Evolutionary conservation across 2,888 invertebrate genomes (phyloP).

Genomic region (Noctua pronuba): DNA sequence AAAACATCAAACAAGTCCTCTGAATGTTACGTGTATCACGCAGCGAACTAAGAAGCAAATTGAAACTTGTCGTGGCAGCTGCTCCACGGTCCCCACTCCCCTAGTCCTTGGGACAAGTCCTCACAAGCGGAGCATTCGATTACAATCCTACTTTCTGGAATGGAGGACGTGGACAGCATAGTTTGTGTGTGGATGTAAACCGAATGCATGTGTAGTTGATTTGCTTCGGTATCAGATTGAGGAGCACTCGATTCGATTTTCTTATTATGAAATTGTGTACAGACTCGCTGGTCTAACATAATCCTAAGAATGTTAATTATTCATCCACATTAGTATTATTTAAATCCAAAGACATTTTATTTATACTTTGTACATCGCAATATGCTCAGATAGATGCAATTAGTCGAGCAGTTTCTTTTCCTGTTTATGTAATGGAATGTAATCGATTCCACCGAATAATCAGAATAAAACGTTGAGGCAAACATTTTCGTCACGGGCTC

Average conservation of each 20-base stretch:
- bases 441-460: no score
- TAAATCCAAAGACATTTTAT: background rate
- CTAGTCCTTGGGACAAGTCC: conserved; percentile 23
- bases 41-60: conserved; percentile 23
- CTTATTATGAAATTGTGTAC: background rate
- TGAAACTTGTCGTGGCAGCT: conserved; percentile 22
- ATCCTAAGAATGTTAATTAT: background rate
- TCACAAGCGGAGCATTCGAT: conserved; percentile 32
- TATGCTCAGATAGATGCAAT: background rate
- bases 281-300: background rate
- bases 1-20: background rate
- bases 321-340: background rate
- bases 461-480: no score
- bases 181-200: background rate
- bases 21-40: background rate
- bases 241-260: background rate
- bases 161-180: conserved; percentile 28
- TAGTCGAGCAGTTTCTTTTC: background rate
- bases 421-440: background rate
- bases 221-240: background rate
- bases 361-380: background rate
- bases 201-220: conserved; percentile 7
- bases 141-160: conserved; percentile 26
- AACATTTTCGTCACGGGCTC: no score
- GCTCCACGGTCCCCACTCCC: background rate